Conservation (phyloP, 2,797 vertebrate genomes). For the Sebastes kiyomatsui region DNA sequence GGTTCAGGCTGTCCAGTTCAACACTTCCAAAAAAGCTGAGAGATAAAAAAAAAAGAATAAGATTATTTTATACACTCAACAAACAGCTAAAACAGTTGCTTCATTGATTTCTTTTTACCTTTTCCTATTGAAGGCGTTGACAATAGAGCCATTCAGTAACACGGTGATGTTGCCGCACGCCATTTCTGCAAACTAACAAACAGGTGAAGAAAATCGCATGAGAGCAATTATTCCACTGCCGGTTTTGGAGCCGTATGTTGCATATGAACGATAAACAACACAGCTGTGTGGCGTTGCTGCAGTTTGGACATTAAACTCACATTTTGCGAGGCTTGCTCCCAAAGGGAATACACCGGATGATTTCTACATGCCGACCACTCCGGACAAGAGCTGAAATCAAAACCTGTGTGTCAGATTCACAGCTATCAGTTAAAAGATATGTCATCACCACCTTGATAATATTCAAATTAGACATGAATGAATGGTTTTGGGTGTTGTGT, state of each 20-base stretch:
- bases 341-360: constrained; percentile 83
- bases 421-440: neutral
- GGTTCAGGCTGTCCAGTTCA: constrained; percentile 80
- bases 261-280: neutral
- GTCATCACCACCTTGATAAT: neutral
- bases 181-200: constrained; percentile 80
- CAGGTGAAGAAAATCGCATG: neutral
- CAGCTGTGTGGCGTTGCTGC: neutral
- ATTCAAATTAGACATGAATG: neutral
- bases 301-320: constrained; percentile 58
- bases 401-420: constrained; percentile 67
- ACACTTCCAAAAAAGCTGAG: constrained; percentile 85
- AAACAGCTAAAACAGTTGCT: neutral
- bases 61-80: neutral
- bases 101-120: constrained; percentile 63
- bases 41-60: neutral
- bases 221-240: neutral
- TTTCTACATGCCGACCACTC: constrained; percentile 77
- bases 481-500: neutral
- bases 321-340: constrained; percentile 81
- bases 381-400: constrained; percentile 82
- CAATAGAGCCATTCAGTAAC: constrained; percentile 82
- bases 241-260: neutral
- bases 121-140: constrained; percentile 76
- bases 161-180: constrained; percentile 85